These are phyloP conservation scores for Gryllus bimaculatus DNA, from an alignment of 1,140 invertebrate species.

Conservation along the genomic window DNA sequence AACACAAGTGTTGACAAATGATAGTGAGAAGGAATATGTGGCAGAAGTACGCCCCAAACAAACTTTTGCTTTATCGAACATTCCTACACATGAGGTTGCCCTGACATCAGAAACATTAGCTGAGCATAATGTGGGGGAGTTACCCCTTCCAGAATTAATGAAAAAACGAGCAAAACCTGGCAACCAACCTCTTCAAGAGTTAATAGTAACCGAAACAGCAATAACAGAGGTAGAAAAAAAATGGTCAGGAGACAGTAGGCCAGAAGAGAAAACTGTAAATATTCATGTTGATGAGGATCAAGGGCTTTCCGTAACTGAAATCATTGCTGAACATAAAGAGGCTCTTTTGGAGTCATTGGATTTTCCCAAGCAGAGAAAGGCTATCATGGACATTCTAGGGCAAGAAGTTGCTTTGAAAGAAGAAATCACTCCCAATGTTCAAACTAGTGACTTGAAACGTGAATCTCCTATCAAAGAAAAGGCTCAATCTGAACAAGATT, in stretches of 20 bases:
- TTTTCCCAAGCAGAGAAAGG: slow-evolving; percentile 24
- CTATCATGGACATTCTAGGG: slow-evolving; percentile 32
- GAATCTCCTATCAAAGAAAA: slow-evolving; percentile 29
- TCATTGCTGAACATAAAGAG: slow-evolving; percentile 33
- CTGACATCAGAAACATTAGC: slow-evolving; percentile 41
- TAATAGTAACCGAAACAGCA: slow-evolving; percentile 45
- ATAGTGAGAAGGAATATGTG: slow-evolving; percentile 41
- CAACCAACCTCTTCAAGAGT: slow-evolving; percentile 41
- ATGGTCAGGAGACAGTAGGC: slow-evolving; percentile 31
- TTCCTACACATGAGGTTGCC: slow-evolving; percentile 40
- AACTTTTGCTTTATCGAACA: slow-evolving; percentile 33
- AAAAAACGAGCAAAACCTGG: slow-evolving; percentile 40
- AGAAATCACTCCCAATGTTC: slow-evolving; percentile 29
- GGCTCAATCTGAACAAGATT: slow-evolving; percentile 32
- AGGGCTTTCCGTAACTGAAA: slow-evolving; percentile 33
- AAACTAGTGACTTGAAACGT: slow-evolving; percentile 27
- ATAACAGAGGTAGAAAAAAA: slow-evolving; percentile 41
- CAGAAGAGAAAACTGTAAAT: slow-evolving; percentile 31
- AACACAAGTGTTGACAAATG: slow-evolving; percentile 42
- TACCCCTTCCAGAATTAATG: slow-evolving; percentile 32
- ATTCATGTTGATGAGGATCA: slow-evolving; percentile 28
- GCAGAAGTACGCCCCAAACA: slow-evolving; percentile 32
- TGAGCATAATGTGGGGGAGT: slow-evolving; percentile 35
- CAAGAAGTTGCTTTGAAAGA: slow-evolving; percentile 33
- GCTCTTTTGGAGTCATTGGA: slow-evolving; percentile 23